Evolutionary conservation across 2,888 invertebrate genomes (phyloP).

Genomic region (Machimus atricapillus): DNA sequence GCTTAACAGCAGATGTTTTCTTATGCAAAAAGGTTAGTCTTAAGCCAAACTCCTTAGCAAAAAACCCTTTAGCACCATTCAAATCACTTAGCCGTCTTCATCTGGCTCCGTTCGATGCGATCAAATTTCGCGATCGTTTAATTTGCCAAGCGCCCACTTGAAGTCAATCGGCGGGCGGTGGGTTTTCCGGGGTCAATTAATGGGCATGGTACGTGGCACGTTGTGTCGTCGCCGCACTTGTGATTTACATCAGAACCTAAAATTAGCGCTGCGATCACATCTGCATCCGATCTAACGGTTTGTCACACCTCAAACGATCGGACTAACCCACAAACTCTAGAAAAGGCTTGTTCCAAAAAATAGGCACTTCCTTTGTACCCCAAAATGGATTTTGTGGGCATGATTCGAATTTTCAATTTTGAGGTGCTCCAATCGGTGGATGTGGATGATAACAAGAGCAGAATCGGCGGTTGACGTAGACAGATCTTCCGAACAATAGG

Average conservation of each 20-base stretch:
- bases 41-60: not conserved
- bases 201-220: not conserved
- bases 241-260: not conserved
- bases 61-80: not conserved
- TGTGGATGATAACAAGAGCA: not conserved
- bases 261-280: not conserved
- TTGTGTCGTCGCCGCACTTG: not conserved
- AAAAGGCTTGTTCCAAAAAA: not conserved
- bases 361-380: not conserved
- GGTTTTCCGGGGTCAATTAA: not conserved
- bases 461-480: not conserved
- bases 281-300: not conserved
- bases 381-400: not conserved
- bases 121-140: not conserved
- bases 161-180: not conserved
- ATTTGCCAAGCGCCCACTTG: not conserved
- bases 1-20: not conserved
- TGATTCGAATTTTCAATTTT: not conserved
- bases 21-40: not conserved
- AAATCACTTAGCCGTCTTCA: not conserved
- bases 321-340: not conserved
- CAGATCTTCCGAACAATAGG: not conserved
- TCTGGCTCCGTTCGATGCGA: not conserved
- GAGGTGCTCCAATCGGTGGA: not conserved
- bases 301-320: not conserved